These are phyloP conservation scores for Siphlonurus alternatus DNA, from an alignment of 2,888 invertebrate species.

Conservation along the genomic window DNA sequence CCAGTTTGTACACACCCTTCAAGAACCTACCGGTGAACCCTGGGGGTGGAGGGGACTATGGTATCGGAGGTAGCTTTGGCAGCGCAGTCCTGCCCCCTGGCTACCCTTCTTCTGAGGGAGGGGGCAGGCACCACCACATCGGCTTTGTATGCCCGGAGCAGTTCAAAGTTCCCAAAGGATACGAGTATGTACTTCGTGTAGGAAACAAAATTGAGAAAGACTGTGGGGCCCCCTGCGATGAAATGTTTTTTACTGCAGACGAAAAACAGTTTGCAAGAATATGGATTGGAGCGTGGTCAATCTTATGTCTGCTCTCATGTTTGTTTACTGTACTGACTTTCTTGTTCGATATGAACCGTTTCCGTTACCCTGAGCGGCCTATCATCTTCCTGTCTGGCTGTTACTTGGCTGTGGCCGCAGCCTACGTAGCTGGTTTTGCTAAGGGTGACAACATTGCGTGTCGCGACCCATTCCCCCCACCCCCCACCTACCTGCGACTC, in stretches of 20 bases:
- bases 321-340: conserved; percentile 87
- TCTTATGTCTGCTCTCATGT: conserved; percentile 76
- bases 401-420: conserved; percentile 84
- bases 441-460: conserved; percentile 71
- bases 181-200: conserved; percentile 70
- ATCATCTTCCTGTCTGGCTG: conserved; percentile 94
- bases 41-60: conserved; percentile 19
- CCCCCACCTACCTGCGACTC: conserved; percentile 47
- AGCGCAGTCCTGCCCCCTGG: background rate
- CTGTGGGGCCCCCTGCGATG: conserved; percentile 82
- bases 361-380: conserved; percentile 93
- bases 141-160: conserved; percentile 81
- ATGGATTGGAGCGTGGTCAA: conserved; percentile 91
- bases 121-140: conserved; percentile 8
- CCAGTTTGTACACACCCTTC: background rate
- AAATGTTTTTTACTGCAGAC: conserved; percentile 75
- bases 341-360: conserved; percentile 84
- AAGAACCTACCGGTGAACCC: conserved; percentile 17
- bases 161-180: conserved; percentile 57
- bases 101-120: background rate
- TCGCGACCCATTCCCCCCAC: conserved; percentile 58
- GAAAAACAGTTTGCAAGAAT: conserved; percentile 68
- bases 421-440: conserved; percentile 74
- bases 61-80: conserved; percentile 3
- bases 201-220: conserved; percentile 54